These are phyloP conservation scores for Falco concolor DNA, from an alignment of 2,797 vertebrate species.

Conservation along the genomic window DNA sequence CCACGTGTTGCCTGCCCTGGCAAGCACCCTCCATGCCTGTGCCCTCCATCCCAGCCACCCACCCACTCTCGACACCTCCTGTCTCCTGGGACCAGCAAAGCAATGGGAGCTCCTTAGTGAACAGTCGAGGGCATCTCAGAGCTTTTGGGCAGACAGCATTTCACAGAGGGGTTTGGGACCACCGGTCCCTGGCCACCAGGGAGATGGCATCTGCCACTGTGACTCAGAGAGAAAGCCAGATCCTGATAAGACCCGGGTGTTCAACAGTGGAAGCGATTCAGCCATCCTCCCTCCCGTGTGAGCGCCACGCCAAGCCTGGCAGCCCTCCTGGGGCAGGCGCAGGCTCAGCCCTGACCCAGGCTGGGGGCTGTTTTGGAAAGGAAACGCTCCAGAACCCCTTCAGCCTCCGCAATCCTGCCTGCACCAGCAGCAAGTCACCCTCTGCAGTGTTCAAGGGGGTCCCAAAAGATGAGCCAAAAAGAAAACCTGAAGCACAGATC, in stretches of 20 bases:
- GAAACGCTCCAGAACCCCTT: neutral
- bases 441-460: fast-evolving
- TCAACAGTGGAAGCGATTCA: fast-evolving
- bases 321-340: neutral
- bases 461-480: neutral
- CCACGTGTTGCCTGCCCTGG: neutral
- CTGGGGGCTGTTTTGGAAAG: neutral
- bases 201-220: neutral
- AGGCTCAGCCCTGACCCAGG: neutral
- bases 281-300: fast-evolving
- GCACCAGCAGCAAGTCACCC: neutral
- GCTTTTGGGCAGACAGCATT: neutral
- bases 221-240: neutral
- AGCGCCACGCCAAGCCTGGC: neutral
- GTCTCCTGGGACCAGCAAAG: neutral
- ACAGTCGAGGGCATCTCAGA: fast-evolving
- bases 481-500: neutral
- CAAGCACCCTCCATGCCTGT: neutral
- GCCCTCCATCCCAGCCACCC: neutral
- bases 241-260: fast-evolving
- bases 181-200: neutral
- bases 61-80: neutral
- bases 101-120: neutral
- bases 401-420: neutral
- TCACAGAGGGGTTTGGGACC: neutral